Evolutionary conservation across 35 echinoderm and acorn worm species (phyloP).

Genomic region (Apostichopus californicus): DNA sequence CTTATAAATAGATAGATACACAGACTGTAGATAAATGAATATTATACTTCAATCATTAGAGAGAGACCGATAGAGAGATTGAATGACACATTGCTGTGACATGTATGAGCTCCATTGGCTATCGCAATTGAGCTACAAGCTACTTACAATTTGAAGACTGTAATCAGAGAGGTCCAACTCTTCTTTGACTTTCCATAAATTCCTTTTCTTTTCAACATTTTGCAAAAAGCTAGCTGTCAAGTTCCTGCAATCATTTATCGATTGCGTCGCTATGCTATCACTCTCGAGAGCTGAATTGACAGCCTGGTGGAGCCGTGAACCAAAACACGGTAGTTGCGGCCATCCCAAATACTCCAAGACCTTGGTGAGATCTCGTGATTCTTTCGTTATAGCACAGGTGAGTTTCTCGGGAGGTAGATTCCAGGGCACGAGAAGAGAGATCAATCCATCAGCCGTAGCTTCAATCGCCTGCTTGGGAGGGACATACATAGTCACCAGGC

Average conservation of each 20-base stretch:
- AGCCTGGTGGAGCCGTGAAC: conserved; percentile 23
- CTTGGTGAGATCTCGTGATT: not conserved
- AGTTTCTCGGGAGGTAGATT: conserved; percentile 41
- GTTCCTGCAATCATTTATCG: conserved; percentile 12
- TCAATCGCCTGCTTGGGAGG: conserved; percentile 21
- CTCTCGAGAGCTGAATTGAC: not conserved
- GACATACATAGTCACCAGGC: conserved; percentile 21
- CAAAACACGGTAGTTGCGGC: conserved; percentile 44
- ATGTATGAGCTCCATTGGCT: too few species aligned
- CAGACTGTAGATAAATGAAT: too few species aligned
- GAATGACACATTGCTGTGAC: too few species aligned
- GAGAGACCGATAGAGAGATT: too few species aligned
- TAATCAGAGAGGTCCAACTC: conserved; percentile 32
- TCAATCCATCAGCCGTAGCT: conserved; percentile 5
- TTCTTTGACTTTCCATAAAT: conserved; percentile 20
- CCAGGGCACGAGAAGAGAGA: conserved; percentile 35
- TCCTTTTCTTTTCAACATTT: conserved; percentile 23
- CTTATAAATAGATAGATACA: too few species aligned
- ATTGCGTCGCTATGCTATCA: not conserved
- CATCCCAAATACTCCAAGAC: conserved; percentile 29
- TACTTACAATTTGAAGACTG: conserved; percentile 37
- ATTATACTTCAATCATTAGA: too few species aligned
- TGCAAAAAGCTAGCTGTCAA: conserved; percentile 25
- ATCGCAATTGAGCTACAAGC: too few species aligned
- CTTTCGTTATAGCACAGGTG: conserved; percentile 14